Conservation (phyloP, 1,140 invertebrate species). For the Sarcophaga bullata region DNA sequence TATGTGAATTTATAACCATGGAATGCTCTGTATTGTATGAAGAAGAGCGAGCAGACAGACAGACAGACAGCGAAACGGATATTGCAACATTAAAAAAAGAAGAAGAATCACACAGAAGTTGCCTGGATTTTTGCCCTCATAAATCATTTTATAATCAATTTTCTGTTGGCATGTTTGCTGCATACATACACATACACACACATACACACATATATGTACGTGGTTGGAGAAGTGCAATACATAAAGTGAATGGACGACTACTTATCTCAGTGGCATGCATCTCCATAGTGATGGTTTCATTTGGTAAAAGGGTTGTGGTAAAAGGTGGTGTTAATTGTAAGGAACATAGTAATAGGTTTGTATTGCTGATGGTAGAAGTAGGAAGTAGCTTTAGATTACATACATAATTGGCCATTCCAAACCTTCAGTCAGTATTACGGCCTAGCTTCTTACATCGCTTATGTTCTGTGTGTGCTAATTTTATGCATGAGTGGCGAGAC, state of each 20-base stretch:
- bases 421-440: too few species aligned
- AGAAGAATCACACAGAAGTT: neutral
- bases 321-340: neutral
- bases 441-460: too few species aligned
- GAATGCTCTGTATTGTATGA: too few species aligned
- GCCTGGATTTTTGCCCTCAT: conserved; percentile 20
- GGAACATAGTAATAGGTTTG: too few species aligned
- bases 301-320: neutral
- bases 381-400: too few species aligned
- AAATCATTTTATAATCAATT: conserved; percentile 39
- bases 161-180: conserved; percentile 33
- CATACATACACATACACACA: neutral
- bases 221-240: neutral
- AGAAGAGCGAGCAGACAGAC: too few species aligned
- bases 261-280: conserved; percentile 1
- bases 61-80: too few species aligned
- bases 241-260: neutral
- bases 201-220: neutral
- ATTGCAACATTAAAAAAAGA: neutral
- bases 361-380: too few species aligned
- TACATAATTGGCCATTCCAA: too few species aligned
- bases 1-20: neutral
- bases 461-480: too few species aligned
- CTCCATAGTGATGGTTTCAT: neutral
- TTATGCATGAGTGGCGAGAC: too few species aligned